These are phyloP conservation scores for Tortrix viridana DNA, from an alignment of 2,888 invertebrate genomes.

Conservation along the genomic window DNA sequence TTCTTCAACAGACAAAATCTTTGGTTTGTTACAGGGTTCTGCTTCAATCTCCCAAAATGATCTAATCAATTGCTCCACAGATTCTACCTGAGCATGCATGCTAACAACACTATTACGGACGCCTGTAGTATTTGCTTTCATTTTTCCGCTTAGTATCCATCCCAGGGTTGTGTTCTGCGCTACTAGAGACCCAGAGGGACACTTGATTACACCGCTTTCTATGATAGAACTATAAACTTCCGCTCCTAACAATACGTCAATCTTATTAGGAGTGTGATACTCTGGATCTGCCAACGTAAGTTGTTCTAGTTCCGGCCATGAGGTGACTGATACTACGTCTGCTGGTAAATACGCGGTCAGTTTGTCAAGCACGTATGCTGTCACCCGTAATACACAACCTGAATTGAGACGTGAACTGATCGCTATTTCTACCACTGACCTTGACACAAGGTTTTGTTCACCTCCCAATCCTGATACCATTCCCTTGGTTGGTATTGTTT, in stretches of 20 bases:
- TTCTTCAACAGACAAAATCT: slow-evolving; percentile 28
- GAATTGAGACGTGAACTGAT: slow-evolving; percentile 19
- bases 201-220: slow-evolving; percentile 4
- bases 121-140: neutral
- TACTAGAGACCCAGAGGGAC: slow-evolving; percentile 10
- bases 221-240: slow-evolving; percentile 32
- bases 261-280: slow-evolving; percentile 26
- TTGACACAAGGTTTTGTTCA: slow-evolving; percentile 7
- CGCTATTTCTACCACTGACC: slow-evolving; percentile 25
- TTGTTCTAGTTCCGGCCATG: slow-evolving; percentile 23
- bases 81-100: slow-evolving; percentile 2
- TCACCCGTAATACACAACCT: slow-evolving; percentile 11
- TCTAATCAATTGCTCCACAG: neutral
- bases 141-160: slow-evolving; percentile 2
- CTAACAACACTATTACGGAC: neutral
- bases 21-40: neutral
- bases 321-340: neutral
- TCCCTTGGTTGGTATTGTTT: slow-evolving; percentile 11
- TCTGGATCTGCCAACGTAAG: slow-evolving; percentile 35
- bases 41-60: slow-evolving; percentile 35
- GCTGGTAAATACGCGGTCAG: slow-evolving; percentile 35
- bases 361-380: slow-evolving; percentile 36
- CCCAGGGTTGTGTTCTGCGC: slow-evolving; percentile 25
- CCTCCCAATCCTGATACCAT: slow-evolving; percentile 32
- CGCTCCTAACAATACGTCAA: slow-evolving; percentile 38